Percentiles rank a stretch among this genome's conserved stretches.
These are phyloP conservation scores for Aromia moschata DNA, from an alignment of 2,888 invertebrate genomes.

Conservation along the genomic window DNA sequence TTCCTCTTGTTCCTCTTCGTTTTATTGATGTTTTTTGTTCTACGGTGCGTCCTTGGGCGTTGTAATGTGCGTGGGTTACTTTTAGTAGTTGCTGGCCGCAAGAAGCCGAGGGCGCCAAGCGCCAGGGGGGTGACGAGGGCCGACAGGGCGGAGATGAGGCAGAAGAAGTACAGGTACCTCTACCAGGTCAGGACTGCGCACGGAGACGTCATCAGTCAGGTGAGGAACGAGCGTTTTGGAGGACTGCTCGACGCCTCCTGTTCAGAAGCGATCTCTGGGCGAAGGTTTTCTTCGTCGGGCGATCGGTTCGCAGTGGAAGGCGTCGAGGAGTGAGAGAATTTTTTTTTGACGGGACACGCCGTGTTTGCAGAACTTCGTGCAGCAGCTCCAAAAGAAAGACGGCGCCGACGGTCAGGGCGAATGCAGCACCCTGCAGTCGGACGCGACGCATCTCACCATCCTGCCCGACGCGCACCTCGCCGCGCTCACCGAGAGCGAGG, in stretches of 20 bases:
- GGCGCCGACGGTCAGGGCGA: conserved; percentile 68
- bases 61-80: no score
- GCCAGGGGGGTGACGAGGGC: conserved; percentile 72
- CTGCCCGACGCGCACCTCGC: conserved; percentile 73
- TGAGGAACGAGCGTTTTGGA: no score
- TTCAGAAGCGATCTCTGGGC: no score
- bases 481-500: conserved; percentile 70
- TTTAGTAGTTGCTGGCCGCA: conserved; percentile 62
- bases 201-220: conserved; percentile 91
- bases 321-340: no score
- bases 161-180: conserved; percentile 85
- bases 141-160: conserved; percentile 80
- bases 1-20: no score
- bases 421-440: conserved; percentile 80
- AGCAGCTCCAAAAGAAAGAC: conserved; percentile 80
- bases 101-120: conserved; percentile 61
- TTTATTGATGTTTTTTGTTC: no score
- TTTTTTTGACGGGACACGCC: no score
- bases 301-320: no score
- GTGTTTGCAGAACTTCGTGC: conserved; percentile 79
- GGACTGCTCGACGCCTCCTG: no score
- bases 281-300: no score
- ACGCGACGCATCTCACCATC: conserved; percentile 80
- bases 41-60: no score
- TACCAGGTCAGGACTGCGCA: conserved; percentile 90